Conservation (phyloP, 2,113 vertebrate species). For the Oriolus oriolus region DNA sequence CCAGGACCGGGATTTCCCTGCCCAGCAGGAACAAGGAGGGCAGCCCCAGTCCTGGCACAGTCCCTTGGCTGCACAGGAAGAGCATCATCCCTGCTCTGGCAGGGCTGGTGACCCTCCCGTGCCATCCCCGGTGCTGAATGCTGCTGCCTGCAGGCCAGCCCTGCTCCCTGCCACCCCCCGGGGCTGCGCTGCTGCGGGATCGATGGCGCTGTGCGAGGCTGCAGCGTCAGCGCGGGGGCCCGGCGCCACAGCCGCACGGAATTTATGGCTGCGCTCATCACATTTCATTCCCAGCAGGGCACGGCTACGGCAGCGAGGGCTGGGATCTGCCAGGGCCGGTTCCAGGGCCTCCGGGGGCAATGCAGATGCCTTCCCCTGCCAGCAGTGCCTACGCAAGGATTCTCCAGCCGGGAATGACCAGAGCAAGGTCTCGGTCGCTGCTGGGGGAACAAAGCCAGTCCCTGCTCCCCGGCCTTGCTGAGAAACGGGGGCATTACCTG, state of each 20-base stretch:
- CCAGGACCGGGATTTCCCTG: neutral
- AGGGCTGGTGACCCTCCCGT: neutral
- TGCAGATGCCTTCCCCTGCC: neutral
- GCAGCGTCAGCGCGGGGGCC: slow-evolving; percentile 8
- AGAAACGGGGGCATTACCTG: neutral
- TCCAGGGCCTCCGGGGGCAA: neutral
- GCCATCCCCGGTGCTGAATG: neutral
- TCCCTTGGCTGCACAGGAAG: neutral
- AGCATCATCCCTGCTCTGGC: neutral
- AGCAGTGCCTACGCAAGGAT: neutral
- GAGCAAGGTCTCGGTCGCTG: rapidly evolving
- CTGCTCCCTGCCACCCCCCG: neutral
- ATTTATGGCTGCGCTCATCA: neutral
- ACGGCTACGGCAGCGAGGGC: neutral
- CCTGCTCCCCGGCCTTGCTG: neutral
- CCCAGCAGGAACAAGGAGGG: neutral
- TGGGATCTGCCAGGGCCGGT: neutral
- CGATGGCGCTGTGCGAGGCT: neutral
- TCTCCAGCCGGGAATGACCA: neutral
- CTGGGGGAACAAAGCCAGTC: neutral
- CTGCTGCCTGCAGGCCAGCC: neutral
- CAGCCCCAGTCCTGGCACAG: neutral
- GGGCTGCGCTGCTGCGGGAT: neutral
- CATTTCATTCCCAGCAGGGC: neutral
- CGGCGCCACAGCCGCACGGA: neutral